Conservation (phyloP, 2,797 vertebrate genomes). For the Sebastes goodei region DNA sequence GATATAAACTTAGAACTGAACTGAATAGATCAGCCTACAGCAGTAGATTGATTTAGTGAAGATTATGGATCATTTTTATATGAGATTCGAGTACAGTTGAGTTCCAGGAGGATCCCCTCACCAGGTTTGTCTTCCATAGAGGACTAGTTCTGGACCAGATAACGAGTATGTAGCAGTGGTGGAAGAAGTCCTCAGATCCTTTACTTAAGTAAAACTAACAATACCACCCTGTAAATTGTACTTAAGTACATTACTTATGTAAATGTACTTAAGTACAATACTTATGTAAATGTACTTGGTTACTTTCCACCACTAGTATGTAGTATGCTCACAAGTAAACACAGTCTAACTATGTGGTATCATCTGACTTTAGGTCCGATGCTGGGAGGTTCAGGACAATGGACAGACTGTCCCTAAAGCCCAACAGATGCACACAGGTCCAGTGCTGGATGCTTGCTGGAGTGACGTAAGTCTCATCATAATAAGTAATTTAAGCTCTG, state of each 20-base stretch:
- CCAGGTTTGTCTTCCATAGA: not conserved
- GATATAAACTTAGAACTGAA: too few relatives aligned
- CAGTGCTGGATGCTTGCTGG: conserved; percentile 95
- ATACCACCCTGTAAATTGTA: too few relatives aligned
- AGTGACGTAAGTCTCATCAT: conserved; percentile 88
- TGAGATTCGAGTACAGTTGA: not conserved
- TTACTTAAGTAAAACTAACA: too few relatives aligned
- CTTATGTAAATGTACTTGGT: too few relatives aligned
- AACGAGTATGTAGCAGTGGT: not conserved
- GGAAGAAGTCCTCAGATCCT: not conserved
- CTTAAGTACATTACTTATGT: too few relatives aligned
- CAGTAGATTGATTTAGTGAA: not conserved
- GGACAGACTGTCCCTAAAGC: conserved; percentile 99
- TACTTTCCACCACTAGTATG: too few relatives aligned
- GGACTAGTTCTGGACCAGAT: not conserved
- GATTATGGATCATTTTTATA: not conserved
- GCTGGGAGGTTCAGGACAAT: conserved; percentile 98
- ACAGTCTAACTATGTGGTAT: not conserved
- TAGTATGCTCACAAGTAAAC: not conserved
- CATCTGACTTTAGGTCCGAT: conserved; percentile 87
- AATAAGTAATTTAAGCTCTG: not conserved
- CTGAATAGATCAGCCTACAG: not conserved
- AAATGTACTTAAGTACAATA: too few relatives aligned
- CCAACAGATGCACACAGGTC: conserved; percentile 98
- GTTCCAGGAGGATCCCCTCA: not conserved